Evolutionary conservation across 2,888 invertebrate species (phyloP), one percentile per base, ranked within the genome.

Genomic region (Apantesis nais): DNA sequence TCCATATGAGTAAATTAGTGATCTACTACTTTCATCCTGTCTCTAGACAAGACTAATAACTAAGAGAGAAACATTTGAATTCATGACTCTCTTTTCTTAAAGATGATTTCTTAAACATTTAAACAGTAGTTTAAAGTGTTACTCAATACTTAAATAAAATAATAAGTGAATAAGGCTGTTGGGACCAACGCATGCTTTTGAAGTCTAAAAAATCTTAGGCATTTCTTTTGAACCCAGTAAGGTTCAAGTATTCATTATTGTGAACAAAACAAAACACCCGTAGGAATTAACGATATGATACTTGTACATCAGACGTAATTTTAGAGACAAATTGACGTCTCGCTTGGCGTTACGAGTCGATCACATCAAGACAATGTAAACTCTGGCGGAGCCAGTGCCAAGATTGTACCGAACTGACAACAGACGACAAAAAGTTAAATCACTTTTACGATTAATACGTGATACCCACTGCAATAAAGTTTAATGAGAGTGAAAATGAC

Each of bases 381-480:
- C 9, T 2, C 48, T 44, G 14, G 14, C 9, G 55, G 37, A 44
- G 5, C 22, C 25, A 39, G 64, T 69, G 69, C 69, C 69, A 69
- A 69, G 58, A 39, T 19, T n/a, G 31, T 64, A 65, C 65, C 44
- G 65, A 65, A 65, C 69, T 69, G 64, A 65, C 69, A 69, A 65
- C 64, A 65, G 37, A 22, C 64, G 63, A 22, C 22, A n/a, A 31
- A 61, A 71, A 37, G 34, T 70, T 34, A 64, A 67, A 34, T 58
- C 55, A 39, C 29, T 52, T n/a, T 39, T 41, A 25, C 68, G 65
- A 61, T 52, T 65, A 44, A 16, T 48, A 48, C 44, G 29, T 31
- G n/a, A 68, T 58, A 55, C 44, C 44, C 16, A 52, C 68, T 5
- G 37, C 41, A 58, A 62, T 39, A 41, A 60, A 58, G 48, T 69